Conservation (phyloP, 2,113 vertebrate genomes). For the Aldabrachelys gigantea region DNA sequence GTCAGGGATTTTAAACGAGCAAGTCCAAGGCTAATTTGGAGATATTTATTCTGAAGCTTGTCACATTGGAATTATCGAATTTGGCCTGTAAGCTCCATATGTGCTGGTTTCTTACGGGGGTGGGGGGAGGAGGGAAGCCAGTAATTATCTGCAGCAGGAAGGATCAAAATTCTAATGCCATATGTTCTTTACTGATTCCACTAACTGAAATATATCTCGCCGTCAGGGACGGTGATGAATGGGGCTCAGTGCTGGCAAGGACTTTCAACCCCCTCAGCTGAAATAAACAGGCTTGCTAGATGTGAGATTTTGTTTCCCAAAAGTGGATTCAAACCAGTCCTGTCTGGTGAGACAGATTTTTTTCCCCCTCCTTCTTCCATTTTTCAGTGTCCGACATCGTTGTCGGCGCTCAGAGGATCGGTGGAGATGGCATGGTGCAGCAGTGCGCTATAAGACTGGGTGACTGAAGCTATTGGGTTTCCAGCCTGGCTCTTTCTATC, state of each 20-base stretch:
- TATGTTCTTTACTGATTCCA: neutral
- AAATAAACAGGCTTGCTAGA: neutral
- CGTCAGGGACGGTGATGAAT: neutral
- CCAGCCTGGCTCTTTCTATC: neutral
- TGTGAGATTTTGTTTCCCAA: neutral
- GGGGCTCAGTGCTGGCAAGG: neutral
- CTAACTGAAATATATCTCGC: neutral
- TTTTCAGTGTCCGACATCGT: neutral
- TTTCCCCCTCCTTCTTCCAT: neutral
- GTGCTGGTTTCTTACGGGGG: neutral
- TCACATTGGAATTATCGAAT: neutral
- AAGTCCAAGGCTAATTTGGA: neutral
- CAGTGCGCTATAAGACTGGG: too few relatives aligned
- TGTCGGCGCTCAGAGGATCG: neutral
- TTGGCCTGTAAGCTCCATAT: neutral
- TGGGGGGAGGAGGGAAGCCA: neutral
- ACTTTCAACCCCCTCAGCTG: neutral
- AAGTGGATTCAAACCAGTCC: neutral
- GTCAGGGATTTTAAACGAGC: neutral
- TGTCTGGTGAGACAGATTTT: neutral
- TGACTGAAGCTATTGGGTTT: neutral
- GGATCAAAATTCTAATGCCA: neutral
- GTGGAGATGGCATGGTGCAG: too few relatives aligned
- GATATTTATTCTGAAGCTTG: neutral
- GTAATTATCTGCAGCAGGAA: constrained; percentile 9